Evolutionary conservation across 2,888 invertebrate genomes (phyloP).

Genomic region (Drosophila nigritarsus): DNA sequence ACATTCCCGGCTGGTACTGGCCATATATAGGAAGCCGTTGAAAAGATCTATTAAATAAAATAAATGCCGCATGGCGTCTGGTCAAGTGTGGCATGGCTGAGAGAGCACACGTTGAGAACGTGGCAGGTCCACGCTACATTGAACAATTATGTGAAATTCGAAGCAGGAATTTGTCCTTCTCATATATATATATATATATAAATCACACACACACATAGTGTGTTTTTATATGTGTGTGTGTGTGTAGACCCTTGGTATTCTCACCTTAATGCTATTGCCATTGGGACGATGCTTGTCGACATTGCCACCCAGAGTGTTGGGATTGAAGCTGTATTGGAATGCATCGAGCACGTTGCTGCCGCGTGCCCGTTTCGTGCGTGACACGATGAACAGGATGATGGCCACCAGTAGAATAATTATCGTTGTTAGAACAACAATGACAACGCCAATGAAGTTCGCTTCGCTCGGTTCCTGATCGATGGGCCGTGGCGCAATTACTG

Average conservation of each 20-base stretch:
- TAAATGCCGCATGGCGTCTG: slow-evolving; percentile 58
- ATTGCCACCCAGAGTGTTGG: slow-evolving; percentile 84
- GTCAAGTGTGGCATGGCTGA: slow-evolving; percentile 56
- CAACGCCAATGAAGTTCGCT: slow-evolving; percentile 88
- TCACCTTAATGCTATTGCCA: slow-evolving; percentile 85
- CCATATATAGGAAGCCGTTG: slow-evolving; percentile 54
- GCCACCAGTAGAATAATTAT: slow-evolving; percentile 90
- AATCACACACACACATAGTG: neutral
- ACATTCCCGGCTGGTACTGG: slow-evolving; percentile 10
- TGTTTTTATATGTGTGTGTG: neutral
- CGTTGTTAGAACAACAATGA: slow-evolving; percentile 90
- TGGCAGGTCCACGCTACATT: slow-evolving; percentile 78
- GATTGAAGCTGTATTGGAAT: slow-evolving; percentile 85
- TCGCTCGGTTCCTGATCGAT: slow-evolving; percentile 86
- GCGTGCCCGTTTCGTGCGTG: slow-evolving; percentile 87
- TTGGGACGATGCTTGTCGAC: slow-evolving; percentile 85
- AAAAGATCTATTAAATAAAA: slow-evolving; percentile 78
- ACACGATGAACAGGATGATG: slow-evolving; percentile 90
- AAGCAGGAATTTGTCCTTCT: slow-evolving; percentile 62
- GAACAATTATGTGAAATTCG: slow-evolving; percentile 78
- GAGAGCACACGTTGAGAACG: slow-evolving; percentile 56
- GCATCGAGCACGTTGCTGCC: slow-evolving; percentile 85
- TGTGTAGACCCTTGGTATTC: slow-evolving; percentile 39
- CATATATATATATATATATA: neutral
- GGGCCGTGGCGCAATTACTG: slow-evolving; percentile 86